These are phyloP conservation scores for Ceyx cyanopectus DNA, from an alignment of 2,113 vertebrate species.

Conservation along the genomic window DNA sequence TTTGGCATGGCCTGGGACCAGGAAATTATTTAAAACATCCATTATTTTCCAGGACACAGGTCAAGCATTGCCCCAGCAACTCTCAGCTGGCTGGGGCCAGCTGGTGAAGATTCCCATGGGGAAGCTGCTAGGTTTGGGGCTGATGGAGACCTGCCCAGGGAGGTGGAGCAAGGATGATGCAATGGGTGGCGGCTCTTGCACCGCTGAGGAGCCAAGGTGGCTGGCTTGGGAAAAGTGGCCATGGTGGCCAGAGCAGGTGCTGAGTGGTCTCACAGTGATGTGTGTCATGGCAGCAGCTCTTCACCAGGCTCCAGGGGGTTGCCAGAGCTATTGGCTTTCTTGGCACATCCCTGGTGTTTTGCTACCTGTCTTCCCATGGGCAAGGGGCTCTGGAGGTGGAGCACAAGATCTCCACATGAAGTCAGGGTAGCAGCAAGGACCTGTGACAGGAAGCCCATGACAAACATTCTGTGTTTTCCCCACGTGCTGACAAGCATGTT, in stretches of 20 bases:
- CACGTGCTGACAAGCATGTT: rapidly evolving
- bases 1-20: background rate
- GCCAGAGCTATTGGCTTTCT: background rate
- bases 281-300: background rate
- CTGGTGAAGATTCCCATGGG: background rate
- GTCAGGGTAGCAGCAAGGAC: background rate
- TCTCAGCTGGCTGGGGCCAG: rapidly evolving
- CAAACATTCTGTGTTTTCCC: background rate
- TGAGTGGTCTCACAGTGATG: rapidly evolving
- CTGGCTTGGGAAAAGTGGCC: background rate
- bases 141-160: background rate
- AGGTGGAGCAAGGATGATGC: conserved; percentile 4
- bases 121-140: background rate
- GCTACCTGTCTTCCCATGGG: background rate
- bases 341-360: background rate
- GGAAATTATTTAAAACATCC: rapidly evolving
- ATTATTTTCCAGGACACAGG: rapidly evolving
- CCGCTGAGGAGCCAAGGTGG: rapidly evolving
- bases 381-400: background rate
- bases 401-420: background rate
- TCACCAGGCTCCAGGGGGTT: rapidly evolving
- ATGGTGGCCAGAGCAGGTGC: rapidly evolving
- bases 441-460: rapidly evolving
- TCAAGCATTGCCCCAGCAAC: background rate
- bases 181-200: conserved; percentile 3